A percentile compares a stretch with the other conserved stretches of the same genome.
Conservation (phyloP, 2,113 vertebrate genomes). For the Melanerpes aurifrons region DNA sequence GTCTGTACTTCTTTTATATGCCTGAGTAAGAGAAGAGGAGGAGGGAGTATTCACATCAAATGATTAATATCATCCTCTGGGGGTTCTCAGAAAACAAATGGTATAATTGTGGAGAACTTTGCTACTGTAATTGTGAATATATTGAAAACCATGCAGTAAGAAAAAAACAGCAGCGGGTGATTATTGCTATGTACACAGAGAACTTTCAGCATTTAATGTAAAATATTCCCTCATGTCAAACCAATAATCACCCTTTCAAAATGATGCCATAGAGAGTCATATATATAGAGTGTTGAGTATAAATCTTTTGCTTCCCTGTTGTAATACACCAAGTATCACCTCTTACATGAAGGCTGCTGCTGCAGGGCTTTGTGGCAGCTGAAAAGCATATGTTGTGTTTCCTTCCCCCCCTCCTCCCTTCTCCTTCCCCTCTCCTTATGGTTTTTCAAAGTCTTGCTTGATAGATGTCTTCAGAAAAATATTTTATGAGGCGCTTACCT, state of each 20-base stretch:
- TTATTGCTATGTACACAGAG: constrained; percentile 78
- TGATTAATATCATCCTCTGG: constrained; percentile 49
- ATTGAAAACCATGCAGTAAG: constrained; percentile 2
- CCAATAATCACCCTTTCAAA: constrained; percentile 84
- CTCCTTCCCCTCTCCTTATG: constrained; percentile 39
- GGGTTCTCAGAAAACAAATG: constrained; percentile 58
- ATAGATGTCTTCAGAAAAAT: constrained; percentile 82
- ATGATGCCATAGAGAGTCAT: constrained; percentile 75
- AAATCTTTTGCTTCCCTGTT: constrained; percentile 85
- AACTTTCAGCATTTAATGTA: constrained; percentile 80
- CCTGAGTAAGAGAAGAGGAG: not conserved
- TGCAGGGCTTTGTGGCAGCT: constrained; percentile 76
- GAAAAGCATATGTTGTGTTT: constrained; percentile 84
- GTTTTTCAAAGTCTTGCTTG: constrained; percentile 76
- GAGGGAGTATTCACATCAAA: not conserved
- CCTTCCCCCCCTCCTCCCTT: constrained; percentile 4
- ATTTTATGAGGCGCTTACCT: constrained; percentile 76
- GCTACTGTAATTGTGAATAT: constrained; percentile 35
- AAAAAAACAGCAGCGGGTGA: constrained; percentile 71
- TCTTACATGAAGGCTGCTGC: constrained; percentile 64
- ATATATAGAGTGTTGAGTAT: constrained; percentile 70
- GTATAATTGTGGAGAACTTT: constrained; percentile 33
- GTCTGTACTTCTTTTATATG: not conserved
- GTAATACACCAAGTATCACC: constrained; percentile 74
- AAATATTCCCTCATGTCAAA: constrained; percentile 79